Evolutionary conservation across 2,113 vertebrate genomes (phyloP), one percentile per base, ranked within the genome.

Genomic region (Barbus barbus): DNA sequence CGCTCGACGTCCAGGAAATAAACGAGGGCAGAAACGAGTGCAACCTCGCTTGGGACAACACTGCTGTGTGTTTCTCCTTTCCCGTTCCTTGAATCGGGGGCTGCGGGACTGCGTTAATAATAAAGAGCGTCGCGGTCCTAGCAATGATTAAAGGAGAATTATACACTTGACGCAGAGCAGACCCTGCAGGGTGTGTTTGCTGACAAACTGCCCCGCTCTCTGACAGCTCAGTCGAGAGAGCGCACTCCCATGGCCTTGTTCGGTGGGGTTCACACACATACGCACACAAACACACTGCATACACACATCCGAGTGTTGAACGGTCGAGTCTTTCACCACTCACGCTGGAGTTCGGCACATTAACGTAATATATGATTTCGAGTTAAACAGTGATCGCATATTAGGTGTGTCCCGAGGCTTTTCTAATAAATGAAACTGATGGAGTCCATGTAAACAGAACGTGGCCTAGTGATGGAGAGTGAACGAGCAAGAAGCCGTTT

Each of bases 161-260:
- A 84, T 58, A 76, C 78, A 85, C 85, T 6, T 84, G 88, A 93
- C 84, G 84, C 90, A 87, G 91, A 93, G 89, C 89, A 93, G 90
- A 87, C 77, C 61, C 28, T 26, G 18, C 24, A 89, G 85, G 48
- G 71, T 84, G 92, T 91, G 88, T 90, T 85, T 87, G 85, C 92
- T 91, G 91, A 93, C 91, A 93, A 91, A 90, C 88, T 12, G 89
- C 91, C 89, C 87, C 88, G 53, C 46, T 87, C 88, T 89, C 86
- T 86, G 89, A 91, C 92, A 91, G 86, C 83, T 84, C 84, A 74
- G 79, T 73, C 13, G 2, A 48, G 81, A 65, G 88, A 41, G 72
- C 56, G 22, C 72, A 78, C 83, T 86, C 86, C 85, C 36, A 78
- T 69, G 41, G 36, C 48, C 73, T 74, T 78, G 26, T 76, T 48